Conservation (phyloP, 2,113 vertebrate genomes). For the Patagioenas fasciata region DNA sequence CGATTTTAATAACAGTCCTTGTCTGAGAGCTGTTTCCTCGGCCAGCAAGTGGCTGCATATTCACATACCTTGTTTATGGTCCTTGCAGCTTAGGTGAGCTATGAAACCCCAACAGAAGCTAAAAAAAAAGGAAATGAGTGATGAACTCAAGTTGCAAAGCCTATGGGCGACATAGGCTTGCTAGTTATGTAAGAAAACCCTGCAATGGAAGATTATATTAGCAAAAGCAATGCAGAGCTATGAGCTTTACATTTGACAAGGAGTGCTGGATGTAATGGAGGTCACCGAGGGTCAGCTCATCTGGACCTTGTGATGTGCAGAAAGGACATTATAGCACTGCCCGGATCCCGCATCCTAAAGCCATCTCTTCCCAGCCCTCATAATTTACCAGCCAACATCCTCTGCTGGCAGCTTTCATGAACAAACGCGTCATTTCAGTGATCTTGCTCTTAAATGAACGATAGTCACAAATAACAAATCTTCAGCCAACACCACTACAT, state of each 20-base stretch:
- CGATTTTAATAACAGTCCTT: not conserved
- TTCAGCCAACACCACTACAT: not conserved
- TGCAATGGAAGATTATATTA: not conserved
- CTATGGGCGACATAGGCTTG: not conserved
- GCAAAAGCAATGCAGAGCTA: not conserved
- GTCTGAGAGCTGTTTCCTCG: not conserved
- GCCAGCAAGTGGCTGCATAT: not conserved
- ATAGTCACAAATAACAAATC: not conserved
- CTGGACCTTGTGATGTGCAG: not conserved
- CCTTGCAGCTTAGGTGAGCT: not conserved
- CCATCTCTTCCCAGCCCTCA: not conserved
- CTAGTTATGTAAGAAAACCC: not conserved
- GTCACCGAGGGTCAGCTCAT: rapidly evolving
- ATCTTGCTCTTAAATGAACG: not conserved
- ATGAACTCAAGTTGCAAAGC: not conserved
- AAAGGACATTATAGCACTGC: not conserved
- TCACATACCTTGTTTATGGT: not conserved
- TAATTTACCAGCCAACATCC: not conserved
- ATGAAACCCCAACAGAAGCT: not conserved
- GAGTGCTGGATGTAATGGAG: not conserved
- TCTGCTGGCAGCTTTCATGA: not conserved
- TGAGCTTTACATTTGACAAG: not conserved
- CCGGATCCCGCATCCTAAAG: not conserved
- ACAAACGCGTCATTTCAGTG: not conserved
- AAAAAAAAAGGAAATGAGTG: not conserved